Evolutionary conservation across 2,797 vertebrate species (phyloP).

Genomic region (Bryconaethiops microstoma): DNA sequence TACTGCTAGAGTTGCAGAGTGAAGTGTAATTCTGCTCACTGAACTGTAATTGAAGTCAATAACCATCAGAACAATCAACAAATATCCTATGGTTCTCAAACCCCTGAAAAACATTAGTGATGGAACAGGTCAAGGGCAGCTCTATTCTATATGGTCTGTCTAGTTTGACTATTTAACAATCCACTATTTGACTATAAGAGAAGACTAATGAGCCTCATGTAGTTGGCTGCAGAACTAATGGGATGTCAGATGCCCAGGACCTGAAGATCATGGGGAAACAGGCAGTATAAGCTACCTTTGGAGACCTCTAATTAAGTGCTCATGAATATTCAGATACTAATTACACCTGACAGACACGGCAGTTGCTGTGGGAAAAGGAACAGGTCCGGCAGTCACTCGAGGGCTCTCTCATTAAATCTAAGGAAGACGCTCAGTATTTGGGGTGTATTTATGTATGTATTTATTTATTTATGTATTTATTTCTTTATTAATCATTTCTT

Average conservation of each 20-base stretch:
- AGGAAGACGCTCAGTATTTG: slow-evolving; percentile 17
- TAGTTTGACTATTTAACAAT: slow-evolving; percentile 13
- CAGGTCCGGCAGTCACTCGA: slow-evolving; percentile 3
- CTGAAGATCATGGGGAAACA: slow-evolving; percentile 10
- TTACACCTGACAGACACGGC: slow-evolving; percentile 48
- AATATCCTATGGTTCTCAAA: not conserved
- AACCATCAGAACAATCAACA: not conserved
- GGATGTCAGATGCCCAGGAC: slow-evolving; percentile 15
- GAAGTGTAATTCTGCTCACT: not conserved
- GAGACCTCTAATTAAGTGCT: slow-evolving; percentile 43
- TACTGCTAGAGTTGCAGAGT: no score
- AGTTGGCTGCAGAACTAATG: slow-evolving; percentile 20
- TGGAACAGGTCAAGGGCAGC: not conserved
- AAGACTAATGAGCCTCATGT: slow-evolving; percentile 10
- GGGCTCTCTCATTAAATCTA: slow-evolving; percentile 33
- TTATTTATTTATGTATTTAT: slow-evolving; percentile 33
- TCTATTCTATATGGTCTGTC: not conserved
- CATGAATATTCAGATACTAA: slow-evolving; percentile 56
- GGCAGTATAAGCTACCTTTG: slow-evolving; percentile 18
- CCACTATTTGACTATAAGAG: slow-evolving; percentile 2
- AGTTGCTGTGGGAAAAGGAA: slow-evolving; percentile 27
- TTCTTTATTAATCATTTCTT: not conserved
- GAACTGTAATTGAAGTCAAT: not conserved
- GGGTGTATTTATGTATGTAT: slow-evolving; percentile 30
- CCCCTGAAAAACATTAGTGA: not conserved